Conservation (phyloP, 2,113 vertebrate species). For the Odontophorus gujanensis region DNA sequence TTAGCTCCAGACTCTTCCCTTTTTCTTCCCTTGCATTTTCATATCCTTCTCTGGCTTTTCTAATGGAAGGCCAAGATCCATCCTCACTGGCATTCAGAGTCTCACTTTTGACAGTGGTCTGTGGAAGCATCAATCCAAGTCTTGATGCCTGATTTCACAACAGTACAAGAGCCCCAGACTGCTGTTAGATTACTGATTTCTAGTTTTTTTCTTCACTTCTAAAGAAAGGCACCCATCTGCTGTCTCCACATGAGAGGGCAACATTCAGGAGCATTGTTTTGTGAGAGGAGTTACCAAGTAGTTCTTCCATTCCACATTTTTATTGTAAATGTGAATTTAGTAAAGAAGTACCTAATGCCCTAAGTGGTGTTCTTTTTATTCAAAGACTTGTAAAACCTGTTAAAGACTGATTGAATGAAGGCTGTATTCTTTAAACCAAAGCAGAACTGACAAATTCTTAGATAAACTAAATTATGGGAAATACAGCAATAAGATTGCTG, state of each 20-base stretch:
- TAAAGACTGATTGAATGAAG: constrained; percentile 4
- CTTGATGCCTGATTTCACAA: background rate
- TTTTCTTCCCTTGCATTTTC: background rate
- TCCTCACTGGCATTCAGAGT: background rate
- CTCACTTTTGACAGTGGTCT: background rate
- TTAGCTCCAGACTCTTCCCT: background rate
- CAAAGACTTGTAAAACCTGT: background rate
- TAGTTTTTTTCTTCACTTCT: background rate
- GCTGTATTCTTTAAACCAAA: background rate
- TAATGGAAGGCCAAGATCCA: background rate
- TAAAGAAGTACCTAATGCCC: background rate
- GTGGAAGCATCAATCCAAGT: background rate
- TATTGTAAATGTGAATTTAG: background rate
- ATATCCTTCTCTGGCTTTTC: background rate
- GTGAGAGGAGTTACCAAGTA: background rate
- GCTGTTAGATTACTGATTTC: background rate
- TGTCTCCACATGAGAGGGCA: background rate
- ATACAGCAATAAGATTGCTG: background rate
- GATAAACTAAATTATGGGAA: constrained; percentile 16
- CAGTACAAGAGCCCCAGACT: background rate
- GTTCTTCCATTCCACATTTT: background rate
- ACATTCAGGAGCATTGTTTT: background rate
- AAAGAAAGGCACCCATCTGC: background rate
- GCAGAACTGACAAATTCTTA: background rate
- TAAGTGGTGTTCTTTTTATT: background rate